A percentile compares a stretch with the other conserved stretches of the same genome.
phyloP scores from a whole-genome alignment of 2,113 vertebrate genomes.

The Ancistrus triradiatus region DNA sequence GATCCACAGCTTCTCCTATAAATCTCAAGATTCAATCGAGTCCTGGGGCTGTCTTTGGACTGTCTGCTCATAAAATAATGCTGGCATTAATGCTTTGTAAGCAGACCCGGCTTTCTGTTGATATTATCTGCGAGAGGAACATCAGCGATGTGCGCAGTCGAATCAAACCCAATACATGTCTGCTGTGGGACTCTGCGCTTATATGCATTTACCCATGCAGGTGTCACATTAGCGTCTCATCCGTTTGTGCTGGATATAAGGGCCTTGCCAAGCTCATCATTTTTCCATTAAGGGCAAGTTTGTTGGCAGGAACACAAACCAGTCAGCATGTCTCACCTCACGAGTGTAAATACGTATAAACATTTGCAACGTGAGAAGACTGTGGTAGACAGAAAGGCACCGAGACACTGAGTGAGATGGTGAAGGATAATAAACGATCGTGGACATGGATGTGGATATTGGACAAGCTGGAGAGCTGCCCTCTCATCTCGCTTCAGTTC shows the following conservation, averaged over 20 bases:
- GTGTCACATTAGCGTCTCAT: not conserved
- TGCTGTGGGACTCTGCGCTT: not conserved
- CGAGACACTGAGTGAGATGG: not conserved
- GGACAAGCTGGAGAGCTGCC: conserved; percentile 29
- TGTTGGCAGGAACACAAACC: not conserved
- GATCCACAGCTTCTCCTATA: conserved; percentile 1
- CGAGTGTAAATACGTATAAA: not conserved
- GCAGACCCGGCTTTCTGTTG: not conserved
- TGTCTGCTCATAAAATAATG: not conserved
- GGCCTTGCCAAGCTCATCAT: conserved; percentile 11
- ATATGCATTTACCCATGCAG: not conserved
- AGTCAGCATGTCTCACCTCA: not conserved
- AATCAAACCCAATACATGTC: not conserved
- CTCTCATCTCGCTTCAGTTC: conserved; percentile 50
- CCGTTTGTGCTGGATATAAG: not conserved
- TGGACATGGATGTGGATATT: conserved; percentile 2
- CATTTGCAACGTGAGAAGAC: not conserved
- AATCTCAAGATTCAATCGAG: no score
- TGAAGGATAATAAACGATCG: not conserved
- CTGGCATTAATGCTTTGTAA: conserved; percentile 3
- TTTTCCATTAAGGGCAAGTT: conserved; percentile 18
- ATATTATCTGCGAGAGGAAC: not conserved
- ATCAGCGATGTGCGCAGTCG: not conserved
- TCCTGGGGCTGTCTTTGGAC: not conserved
- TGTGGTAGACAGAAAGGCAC: not conserved